Base-by-base conservation (phyloP, 2,797 vertebrate genomes). In the Hippocampus kuda region DNA sequence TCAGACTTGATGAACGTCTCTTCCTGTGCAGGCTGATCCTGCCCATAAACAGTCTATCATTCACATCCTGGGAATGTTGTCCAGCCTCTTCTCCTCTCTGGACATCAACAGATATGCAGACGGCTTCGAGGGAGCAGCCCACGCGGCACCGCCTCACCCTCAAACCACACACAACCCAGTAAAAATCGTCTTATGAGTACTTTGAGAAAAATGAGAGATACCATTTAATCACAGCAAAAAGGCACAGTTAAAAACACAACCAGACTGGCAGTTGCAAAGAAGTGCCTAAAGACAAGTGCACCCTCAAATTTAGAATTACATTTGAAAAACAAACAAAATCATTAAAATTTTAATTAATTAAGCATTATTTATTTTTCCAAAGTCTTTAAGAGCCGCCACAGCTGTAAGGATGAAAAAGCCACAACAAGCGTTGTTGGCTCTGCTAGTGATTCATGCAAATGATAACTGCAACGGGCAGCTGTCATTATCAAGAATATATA, bases 51-150 rank as follows among this genome's bases (percentile, higher is more conserved):
- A 92, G 87, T 90, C 93, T 63, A 95, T 97, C 51, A 90, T 98
- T 75, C 95, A 97, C 77, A 95, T 97, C 76, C 87, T 99, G 87
- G 95, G 94, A 62, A 91, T 99, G 78, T 89, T 99, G 67, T 95
- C 97, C 84, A 97, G 94, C 81, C 92, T 99, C 68, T 97, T 99
- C 75, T 97, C 94, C 70, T 97, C 95, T 5, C 84, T 99, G 83
- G 97, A 99, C 69, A 89, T 95, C 85, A 96, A 92, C 72, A 89
- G 91, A 73, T 93, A 93, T 0, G 88, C 92, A 16, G 94, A 96
- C 1, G 89, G 93, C 80, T 72, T 61, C 0, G 94, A 97, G 75
- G 92, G 81, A 76, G 80, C 87, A 0, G 87, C 91, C 73, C 65
- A 74, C 60, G 88, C 92, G 69, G 91, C 92, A 85, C 89, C 87